phyloP scores from a whole-genome alignment of 2,113 vertebrate species.

The Labeo catla region DNA sequence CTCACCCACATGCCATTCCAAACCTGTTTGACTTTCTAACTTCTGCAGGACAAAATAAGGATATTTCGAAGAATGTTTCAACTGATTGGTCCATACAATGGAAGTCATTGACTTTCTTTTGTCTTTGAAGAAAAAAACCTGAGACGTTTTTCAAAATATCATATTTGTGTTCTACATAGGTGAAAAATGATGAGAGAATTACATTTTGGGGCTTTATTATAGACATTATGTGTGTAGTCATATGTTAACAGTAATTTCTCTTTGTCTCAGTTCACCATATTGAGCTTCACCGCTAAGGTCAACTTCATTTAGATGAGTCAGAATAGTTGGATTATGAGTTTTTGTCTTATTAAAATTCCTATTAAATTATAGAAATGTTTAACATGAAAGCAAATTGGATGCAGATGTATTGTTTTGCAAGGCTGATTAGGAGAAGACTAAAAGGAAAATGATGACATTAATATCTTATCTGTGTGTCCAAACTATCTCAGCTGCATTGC shows the following conservation, averaged over 20 bases:
- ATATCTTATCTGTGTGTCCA: neutral
- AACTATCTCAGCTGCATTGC: neutral
- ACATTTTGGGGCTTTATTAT: too few species aligned
- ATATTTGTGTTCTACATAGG: neutral
- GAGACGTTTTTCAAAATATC: too few species aligned
- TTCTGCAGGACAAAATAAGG: neutral
- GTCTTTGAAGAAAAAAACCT: too few species aligned
- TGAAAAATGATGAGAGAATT: neutral
- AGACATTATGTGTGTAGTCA: conserved; percentile 3
- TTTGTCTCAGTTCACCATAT: neutral
- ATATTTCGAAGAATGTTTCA: neutral
- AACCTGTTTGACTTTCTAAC: neutral
- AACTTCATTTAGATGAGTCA: neutral
- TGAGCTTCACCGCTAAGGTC: conserved; percentile 11
- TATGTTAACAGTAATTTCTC: neutral
- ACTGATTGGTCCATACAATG: neutral
- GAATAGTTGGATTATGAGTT: neutral
- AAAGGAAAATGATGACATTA: neutral
- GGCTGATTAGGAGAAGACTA: neutral
- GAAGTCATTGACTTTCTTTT: neutral
- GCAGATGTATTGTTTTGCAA: neutral
- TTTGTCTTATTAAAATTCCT: conserved; percentile 1
- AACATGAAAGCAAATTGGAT: neutral
- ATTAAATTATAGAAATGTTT: neutral
- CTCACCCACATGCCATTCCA: neutral